Evolutionary conservation across 2,113 vertebrate genomes (phyloP), one percentile per base, ranked within the genome.

Genomic region (Fulica atra): DNA sequence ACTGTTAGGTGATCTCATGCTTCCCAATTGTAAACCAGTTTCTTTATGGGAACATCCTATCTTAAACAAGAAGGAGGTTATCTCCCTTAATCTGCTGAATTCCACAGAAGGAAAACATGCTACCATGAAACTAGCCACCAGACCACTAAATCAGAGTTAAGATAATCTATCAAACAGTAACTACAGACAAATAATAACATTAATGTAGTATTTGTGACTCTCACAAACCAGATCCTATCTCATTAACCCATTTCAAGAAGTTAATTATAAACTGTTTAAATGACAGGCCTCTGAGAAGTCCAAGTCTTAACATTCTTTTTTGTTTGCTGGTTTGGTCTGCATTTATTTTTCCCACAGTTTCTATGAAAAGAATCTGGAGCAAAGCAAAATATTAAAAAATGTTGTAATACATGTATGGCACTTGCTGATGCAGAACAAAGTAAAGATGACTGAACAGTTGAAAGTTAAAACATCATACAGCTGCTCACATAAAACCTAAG

Each of bases 1-100:
- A 77, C 42, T 4, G 0, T 17, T 79, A 31, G 26, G 31, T 77
- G n/a, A 33, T 51, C 33, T 56, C 0, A 0, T 0, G 2, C 51
- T 73, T 88, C 18, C 29, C 29, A 64, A 4, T 20, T 78, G 54
- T 7, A 5, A 80, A n/a, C 24, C n/a, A n/a, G 7, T 40, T 82
- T 59, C 23, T 92, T 57, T 29, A 3, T 24, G 28, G 65, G 11
- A 81, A 63, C 18, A 33, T 77, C 36, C 33, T 69, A 0, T 51
- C 40, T 4, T 16, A 70, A 88, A 40, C 26, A n/a, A 29, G 3
- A 15, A 64, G 10, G 6, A 25, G 61, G 4, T 76, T 95, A 10
- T 35, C 13, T 64, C 9, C 13, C 44, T 3, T 54, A 12, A 77
- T 72, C 38, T 77, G 4, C 36, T 70, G 40, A 82, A 38, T 77